These are phyloP conservation scores for Phymanthus crucifer DNA, from an alignment of 92 coral and sea anemone genomes.

Conservation along the genomic window DNA sequence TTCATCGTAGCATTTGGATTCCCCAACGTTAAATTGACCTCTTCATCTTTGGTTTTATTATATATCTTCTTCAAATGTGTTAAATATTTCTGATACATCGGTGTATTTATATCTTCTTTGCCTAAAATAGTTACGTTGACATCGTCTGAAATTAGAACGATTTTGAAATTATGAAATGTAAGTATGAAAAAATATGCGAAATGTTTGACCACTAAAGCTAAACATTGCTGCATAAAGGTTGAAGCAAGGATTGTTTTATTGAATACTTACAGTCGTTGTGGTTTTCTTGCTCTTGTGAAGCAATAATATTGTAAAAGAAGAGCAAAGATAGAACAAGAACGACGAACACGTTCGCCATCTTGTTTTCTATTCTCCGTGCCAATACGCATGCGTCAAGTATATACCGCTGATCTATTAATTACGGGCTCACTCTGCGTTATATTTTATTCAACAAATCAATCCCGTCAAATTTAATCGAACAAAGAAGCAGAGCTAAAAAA, in stretches of 20 bases:
- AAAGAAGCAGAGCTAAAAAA: no score
- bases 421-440: not conserved
- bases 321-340: not conserved
- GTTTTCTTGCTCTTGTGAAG: conserved; percentile 1
- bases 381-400: not conserved
- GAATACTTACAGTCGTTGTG: conserved; percentile 9
- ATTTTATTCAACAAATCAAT: no score
- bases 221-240: not conserved
- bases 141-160: not conserved
- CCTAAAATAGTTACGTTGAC: conserved; percentile 20
- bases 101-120: conserved; percentile 16
- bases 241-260: not conserved
- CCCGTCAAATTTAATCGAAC: no score
- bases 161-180: not conserved
- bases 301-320: not conserved
- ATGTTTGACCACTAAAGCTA: not conserved
- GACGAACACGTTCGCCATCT: conserved; percentile 1
- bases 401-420: not conserved
- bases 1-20: conserved; percentile 9
- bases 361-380: not conserved
- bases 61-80: conserved; percentile 17
- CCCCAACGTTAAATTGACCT: conserved; percentile 10
- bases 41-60: not conserved
- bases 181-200: not conserved
- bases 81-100: conserved; percentile 25